Percentiles rank a stretch among this genome's conserved stretches.
phyloP scores from a whole-genome alignment of 1,140 invertebrate species.

The Riptortus pedestris region DNA sequence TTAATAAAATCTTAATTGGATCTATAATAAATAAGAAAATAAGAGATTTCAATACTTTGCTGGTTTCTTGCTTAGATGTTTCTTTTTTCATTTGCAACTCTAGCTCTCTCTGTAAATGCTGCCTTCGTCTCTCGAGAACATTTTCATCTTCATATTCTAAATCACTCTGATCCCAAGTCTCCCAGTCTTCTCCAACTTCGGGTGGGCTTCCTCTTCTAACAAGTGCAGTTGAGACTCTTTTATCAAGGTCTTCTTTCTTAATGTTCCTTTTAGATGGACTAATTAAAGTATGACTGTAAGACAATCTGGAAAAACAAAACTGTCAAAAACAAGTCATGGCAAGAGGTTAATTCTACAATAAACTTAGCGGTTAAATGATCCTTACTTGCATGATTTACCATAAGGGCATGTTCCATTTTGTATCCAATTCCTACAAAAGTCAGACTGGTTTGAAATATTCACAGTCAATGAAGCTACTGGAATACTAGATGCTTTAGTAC shows the following conservation, averaged over 20 bases:
- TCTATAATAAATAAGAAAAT: not conserved
- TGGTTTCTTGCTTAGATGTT: constrained; percentile 37
- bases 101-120: constrained; percentile 63
- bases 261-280: constrained; percentile 58
- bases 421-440: constrained; percentile 60
- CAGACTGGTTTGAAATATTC: constrained; percentile 13
- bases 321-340: no score
- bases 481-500: constrained; percentile 46
- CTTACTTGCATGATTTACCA: constrained; percentile 59
- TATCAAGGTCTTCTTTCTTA: constrained; percentile 33
- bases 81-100: constrained; percentile 62
- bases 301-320: constrained; percentile 42
- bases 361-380: no score
- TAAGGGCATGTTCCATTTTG: constrained; percentile 62
- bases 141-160: constrained; percentile 74
- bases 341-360: not conserved
- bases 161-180: constrained; percentile 65
- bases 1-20: not conserved
- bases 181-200: constrained; percentile 51
- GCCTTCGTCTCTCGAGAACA: constrained; percentile 61
- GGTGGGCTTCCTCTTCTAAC: constrained; percentile 36
- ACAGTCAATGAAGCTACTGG: constrained; percentile 37
- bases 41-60: constrained; percentile 10
- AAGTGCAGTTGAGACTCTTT: not conserved
- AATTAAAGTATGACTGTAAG: constrained; percentile 56